Percentiles rank a stretch among this genome's conserved stretches.
Conservation (phyloP, 2,113 vertebrate genomes). For the Spea multiplicata region DNA sequence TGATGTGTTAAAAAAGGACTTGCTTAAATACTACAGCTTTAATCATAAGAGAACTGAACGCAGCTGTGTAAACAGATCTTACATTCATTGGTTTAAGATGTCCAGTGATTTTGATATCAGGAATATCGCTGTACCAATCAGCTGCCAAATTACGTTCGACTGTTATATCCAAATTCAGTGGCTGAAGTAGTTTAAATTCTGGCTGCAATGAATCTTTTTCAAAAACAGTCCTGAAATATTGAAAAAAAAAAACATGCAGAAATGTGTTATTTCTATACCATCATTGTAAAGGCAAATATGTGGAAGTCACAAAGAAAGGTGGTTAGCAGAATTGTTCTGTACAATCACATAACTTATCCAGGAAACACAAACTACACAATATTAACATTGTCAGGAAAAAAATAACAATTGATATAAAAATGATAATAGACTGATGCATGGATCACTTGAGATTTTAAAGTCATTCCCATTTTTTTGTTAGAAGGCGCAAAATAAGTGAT, state of each 20-base stretch:
- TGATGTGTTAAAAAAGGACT: neutral
- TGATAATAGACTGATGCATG: no score
- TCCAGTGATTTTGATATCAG: conserved; percentile 87
- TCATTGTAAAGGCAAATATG: no score
- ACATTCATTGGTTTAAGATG: conserved; percentile 92
- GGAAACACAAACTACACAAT: no score
- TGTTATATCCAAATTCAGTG: conserved; percentile 84
- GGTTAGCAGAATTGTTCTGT: no score
- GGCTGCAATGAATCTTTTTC: conserved; percentile 66
- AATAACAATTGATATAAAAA: no score
- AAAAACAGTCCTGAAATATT: conserved; percentile 71
- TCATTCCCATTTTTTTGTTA: no score
- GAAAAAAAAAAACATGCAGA: neutral
- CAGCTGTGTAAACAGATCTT: conserved; percentile 52
- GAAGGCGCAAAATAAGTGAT: no score
- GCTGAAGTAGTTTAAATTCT: conserved; percentile 80
- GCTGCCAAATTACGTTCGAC: conserved; percentile 88
- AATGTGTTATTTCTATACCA: neutral
- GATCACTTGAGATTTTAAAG: no score
- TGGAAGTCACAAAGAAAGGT: no score
- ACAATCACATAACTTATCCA: no score
- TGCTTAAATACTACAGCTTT: neutral
- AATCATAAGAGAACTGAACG: neutral
- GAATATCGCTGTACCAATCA: conserved; percentile 86
- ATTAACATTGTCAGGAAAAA: no score